Conservation (phyloP, 1,140 invertebrate genomes). For the Pseudomyrmex dendroicus region DNA sequence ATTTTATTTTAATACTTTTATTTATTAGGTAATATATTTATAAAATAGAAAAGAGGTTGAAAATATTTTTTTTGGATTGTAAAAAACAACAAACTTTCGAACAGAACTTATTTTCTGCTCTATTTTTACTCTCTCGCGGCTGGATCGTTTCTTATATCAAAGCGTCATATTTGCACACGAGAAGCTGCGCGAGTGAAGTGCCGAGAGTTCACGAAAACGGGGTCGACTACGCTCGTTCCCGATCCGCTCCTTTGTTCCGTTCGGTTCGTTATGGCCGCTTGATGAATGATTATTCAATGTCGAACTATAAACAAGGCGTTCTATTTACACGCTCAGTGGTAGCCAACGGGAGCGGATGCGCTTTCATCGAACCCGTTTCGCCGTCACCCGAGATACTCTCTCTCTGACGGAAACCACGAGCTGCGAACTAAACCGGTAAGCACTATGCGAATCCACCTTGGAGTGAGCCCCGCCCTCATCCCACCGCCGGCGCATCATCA, state of each 20-base stretch:
- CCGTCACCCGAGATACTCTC: conserved; percentile 33
- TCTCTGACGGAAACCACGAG: conserved; percentile 45
- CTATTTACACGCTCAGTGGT: conserved; percentile 43
- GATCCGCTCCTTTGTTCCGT: conserved; percentile 56
- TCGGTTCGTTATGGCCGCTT: conserved; percentile 64
- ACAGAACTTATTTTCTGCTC: background rate
- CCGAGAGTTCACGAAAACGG: conserved; percentile 42
- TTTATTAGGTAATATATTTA: background rate
- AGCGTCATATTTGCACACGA: conserved; percentile 23
- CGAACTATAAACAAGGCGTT: conserved; percentile 57
- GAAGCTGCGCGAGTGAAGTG: background rate
- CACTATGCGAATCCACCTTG: conserved; percentile 57
- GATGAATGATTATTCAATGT: conserved; percentile 70
- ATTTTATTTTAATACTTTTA: background rate
- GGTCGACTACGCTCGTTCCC: conserved; percentile 46
- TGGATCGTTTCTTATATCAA: background rate
- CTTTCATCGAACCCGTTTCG: conserved; percentile 44
- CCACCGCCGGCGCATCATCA: background rate
- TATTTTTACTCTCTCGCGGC: background rate
- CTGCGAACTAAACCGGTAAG: conserved; percentile 66
- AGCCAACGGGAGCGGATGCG: conserved; percentile 44
- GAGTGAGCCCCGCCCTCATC: conserved; percentile 17
- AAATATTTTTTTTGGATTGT: background rate
- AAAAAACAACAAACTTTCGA: background rate
- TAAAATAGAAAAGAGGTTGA: no score